These are phyloP conservation scores for Phalacrocorax brasilianus DNA, from an alignment of 2,113 vertebrate species.

Conservation along the genomic window DNA sequence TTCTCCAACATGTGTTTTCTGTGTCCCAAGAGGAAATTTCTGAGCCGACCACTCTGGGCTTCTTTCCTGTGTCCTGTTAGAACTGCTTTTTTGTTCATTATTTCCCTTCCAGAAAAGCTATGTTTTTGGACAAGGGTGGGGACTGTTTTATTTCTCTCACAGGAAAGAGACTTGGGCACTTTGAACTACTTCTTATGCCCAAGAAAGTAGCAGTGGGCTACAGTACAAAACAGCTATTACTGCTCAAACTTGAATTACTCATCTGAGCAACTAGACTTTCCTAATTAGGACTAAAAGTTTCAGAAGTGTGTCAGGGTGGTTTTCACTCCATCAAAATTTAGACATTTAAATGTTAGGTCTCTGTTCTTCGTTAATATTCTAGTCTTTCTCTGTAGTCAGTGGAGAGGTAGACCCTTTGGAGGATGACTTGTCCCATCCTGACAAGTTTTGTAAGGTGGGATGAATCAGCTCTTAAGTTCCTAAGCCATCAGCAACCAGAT, in stretches of 20 bases:
- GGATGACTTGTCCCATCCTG: not conserved
- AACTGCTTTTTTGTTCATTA: slow-evolving; percentile 31
- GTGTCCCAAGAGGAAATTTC: slow-evolving; percentile 11
- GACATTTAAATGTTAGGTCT: not conserved
- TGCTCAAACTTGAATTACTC: slow-evolving; percentile 23
- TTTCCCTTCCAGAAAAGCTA: slow-evolving; percentile 31
- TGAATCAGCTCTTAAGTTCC: not conserved
- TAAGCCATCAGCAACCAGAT: not conserved
- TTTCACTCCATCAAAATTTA: slow-evolving; percentile 4
- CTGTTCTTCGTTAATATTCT: not conserved
- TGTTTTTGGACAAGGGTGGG: slow-evolving; percentile 41
- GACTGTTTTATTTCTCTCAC: slow-evolving; percentile 40
- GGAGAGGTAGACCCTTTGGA: not conserved
- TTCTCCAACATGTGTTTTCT: not conserved
- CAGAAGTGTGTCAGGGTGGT: slow-evolving; percentile 18
- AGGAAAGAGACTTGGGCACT: not conserved
- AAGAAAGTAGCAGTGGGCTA: slow-evolving; percentile 49
- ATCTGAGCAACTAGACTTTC: not conserved
- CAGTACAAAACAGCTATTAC: slow-evolving; percentile 25
- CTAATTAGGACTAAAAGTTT: slow-evolving; percentile 24
- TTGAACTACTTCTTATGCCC: slow-evolving; percentile 2
- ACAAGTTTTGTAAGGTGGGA: not conserved
- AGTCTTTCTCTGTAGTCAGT: not conserved
- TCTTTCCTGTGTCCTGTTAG: slow-evolving; percentile 25
- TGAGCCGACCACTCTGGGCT: not conserved